Base-by-base conservation (phyloP, 2,888 invertebrate genomes). In the Idaea dimidiata region DNA sequence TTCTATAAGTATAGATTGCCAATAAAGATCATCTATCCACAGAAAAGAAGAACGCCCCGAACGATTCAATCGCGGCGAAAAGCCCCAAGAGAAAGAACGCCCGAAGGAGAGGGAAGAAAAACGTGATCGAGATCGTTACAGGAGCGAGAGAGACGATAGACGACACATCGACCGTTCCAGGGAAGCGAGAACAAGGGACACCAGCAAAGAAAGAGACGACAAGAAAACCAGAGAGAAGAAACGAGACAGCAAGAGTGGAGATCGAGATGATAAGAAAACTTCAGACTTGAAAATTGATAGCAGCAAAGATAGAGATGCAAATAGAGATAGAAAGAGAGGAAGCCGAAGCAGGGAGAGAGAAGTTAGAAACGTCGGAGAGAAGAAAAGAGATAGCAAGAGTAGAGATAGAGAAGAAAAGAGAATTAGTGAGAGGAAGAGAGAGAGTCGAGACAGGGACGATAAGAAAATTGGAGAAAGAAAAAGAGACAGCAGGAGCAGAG, bases 11-110 rank as follows among this genome's bases (percentile, higher is more conserved):
- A 10, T 33, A 10, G 14, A 10, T 33, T 33, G 14, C 10, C 1
- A 8, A 43, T 43, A 43, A 43, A 7, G 14, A 10, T 43, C 8
- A 0, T 24, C 24, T 32, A 17, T 54, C 17, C 24, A 57, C 70
- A 88, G 87, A 58, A 83, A 81, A 72, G 84, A 86, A 18, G 81
- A 82, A 0, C 80, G 77, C 43, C 65, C 70, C 1, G 72, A 76
- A 4, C 76, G 76, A 16, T 65, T 56, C n/a, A 65, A 62, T 17
- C 77, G 79, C 1, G 79, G 80, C 6, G 80, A 82, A 8, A 76
- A 72, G 43, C 43, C 43, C 10, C 43, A 43, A 59, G 69, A 74
- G 3, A 56, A 56, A 59, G 69, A 74, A 5, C 70, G 65, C 62
- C 70, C 58, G 78, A 79, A 0, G 71, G 66, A 65, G 61, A 59